Evolutionary conservation across 2,888 invertebrate genomes (phyloP), one percentile per base, ranked within the genome.

Genomic region (Epirrhoe alternata): DNA sequence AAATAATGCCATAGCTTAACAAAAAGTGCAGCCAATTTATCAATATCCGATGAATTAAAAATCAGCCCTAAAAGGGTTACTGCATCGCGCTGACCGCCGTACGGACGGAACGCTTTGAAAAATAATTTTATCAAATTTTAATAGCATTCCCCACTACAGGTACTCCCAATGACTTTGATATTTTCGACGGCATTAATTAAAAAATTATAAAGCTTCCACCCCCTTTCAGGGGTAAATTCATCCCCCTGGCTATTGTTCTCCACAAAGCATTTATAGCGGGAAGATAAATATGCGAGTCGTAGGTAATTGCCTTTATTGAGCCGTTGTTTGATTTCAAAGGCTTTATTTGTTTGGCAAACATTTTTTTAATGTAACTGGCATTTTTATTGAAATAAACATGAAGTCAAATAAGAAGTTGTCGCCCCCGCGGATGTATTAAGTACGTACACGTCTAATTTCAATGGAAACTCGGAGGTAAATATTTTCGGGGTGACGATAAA

Each of bases 161-260:
- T 78, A 78, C 79, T 79, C 76, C 79, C 86, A 84, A 87, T 93
- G 93, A 93, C 93, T 93, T 93, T 92, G 92, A 93, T 93, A 92
- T 93, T 93, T 93, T 89, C 87, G 85, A 83, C 85, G 83, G 86
- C 77, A 91, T 93, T 93, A 93, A 94, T 93, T 93, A 93, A 94
- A 93, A 93, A 93, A 92, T 89, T 92, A 92, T 92, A 91, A 90
- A 91, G 92, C 92, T 91, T 89, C 89, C 53, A 67, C 56, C 67
- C 67, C 59, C 85, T 80, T 24, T 50, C 30, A 62, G 51, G 50
- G 53, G 50, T 42, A 31, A 33, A 56, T 80, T 75, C 79, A 79
- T 24, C 70, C 76, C 80, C 75, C 73, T 77, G 69, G 74, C 80
- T 67, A 70, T 74, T 74, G 74, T 74, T 74, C 74, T 61, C 64